phyloP scores from a whole-genome alignment of 2,113 vertebrate species.

The Hemibagrus wyckioides region DNA sequence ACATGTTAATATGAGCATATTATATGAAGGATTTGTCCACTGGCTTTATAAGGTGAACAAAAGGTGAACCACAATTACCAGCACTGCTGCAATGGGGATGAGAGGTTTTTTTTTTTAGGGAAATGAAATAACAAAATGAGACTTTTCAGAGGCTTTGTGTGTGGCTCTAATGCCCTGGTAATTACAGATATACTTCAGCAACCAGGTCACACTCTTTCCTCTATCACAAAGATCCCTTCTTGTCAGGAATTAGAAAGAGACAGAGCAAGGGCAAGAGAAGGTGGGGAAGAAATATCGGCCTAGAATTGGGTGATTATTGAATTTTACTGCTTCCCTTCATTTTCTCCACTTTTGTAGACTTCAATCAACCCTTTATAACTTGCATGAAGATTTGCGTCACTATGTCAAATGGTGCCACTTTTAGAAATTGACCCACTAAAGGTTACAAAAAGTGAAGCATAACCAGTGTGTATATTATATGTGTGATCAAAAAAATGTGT shows the following conservation, averaged over 20 bases:
- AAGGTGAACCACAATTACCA: conserved; percentile 23
- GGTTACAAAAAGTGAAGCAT: neutral
- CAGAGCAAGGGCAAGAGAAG: neutral
- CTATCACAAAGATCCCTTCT: conserved; percentile 44
- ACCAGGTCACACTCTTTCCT: conserved; percentile 43
- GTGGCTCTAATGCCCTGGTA: conserved; percentile 54
- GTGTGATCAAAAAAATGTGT: too few species aligned
- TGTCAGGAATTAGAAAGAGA: conserved; percentile 27
- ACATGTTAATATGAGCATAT: conserved; percentile 12
- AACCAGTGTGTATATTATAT: too few species aligned
- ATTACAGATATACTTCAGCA: conserved; percentile 56
- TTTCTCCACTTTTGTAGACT: conserved; percentile 11
- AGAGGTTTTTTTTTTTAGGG: conserved; percentile 65
- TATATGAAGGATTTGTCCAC: neutral
- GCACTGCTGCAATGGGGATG: conserved; percentile 69
- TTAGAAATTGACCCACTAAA: neutral
- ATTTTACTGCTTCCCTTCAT: neutral
- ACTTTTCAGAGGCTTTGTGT: conserved; percentile 49
- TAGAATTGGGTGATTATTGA: conserved; percentile 35
- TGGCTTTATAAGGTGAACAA: conserved; percentile 26
- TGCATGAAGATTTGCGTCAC: neutral
- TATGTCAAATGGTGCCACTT: neutral
- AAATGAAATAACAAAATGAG: conserved; percentile 65
- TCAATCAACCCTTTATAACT: neutral
- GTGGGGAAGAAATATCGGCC: conserved; percentile 24